A percentile compares a stretch with the other conserved stretches of the same genome.
Evolutionary conservation across 1,140 invertebrate species (phyloP).

Genomic region (Orussus abietinus): DNA sequence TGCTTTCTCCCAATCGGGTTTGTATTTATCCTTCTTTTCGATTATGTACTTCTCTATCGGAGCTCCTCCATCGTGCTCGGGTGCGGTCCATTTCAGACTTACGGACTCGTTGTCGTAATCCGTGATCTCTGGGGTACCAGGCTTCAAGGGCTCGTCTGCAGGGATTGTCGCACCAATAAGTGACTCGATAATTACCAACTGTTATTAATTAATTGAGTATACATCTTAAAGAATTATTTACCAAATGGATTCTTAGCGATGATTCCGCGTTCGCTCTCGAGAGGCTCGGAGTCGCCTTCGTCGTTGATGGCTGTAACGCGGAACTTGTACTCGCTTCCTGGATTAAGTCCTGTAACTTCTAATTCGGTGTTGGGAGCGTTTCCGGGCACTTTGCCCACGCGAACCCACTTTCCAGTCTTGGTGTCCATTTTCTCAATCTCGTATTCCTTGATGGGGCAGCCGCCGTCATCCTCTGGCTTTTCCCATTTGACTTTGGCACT

Average conservation of each 20-base stretch:
- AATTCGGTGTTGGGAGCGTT: conserved; percentile 74
- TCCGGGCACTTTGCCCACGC: conserved; percentile 74
- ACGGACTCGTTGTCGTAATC: conserved; percentile 94
- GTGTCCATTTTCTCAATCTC: conserved; percentile 92
- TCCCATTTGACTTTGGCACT: conserved; percentile 86
- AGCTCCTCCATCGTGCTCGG: conserved; percentile 89
- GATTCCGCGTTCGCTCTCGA: conserved; percentile 77
- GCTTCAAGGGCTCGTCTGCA: conserved; percentile 77
- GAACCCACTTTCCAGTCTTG: conserved; percentile 84
- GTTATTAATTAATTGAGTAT: not conserved
- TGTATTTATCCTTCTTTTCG: conserved; percentile 88
- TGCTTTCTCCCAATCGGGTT: conserved; percentile 77
- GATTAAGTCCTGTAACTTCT: conserved; percentile 85
- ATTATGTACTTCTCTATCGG: conserved; percentile 96
- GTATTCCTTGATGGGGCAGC: conserved; percentile 89
- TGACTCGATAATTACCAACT: conserved; percentile 7
- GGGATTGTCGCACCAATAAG: conserved; percentile 17
- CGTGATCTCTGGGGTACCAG: conserved; percentile 83
- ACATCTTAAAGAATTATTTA: conserved; percentile 49
- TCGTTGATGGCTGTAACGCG: conserved; percentile 92
- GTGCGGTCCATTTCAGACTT: conserved; percentile 90
- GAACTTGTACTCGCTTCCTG: conserved; percentile 94
- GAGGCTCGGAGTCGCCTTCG: conserved; percentile 92
- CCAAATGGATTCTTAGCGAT: conserved; percentile 97
- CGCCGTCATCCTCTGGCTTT: conserved; percentile 91